Evolutionary conservation across 2,888 invertebrate species (phyloP).

Genomic region (Bombyx huttoni): DNA sequence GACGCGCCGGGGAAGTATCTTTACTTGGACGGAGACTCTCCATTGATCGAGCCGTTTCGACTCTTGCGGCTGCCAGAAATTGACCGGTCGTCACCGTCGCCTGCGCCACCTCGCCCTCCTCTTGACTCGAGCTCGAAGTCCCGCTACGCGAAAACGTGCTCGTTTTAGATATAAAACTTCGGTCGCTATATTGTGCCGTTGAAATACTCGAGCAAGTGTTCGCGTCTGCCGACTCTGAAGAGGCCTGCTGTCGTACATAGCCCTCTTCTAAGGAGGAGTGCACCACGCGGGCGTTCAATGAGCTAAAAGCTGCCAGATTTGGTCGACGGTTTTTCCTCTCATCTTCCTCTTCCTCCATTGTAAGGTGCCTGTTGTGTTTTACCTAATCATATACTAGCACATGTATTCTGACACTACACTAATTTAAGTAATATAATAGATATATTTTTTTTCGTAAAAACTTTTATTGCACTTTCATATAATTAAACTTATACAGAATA

Average conservation of each 20-base stretch:
- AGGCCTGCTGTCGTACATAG: slow-evolving; percentile 51
- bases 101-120: slow-evolving; percentile 75
- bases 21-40: slow-evolving; percentile 76
- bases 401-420: slow-evolving; percentile 34
- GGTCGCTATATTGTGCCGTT: slow-evolving; percentile 57
- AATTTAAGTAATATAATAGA: slow-evolving; percentile 40
- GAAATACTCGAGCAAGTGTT: slow-evolving; percentile 60
- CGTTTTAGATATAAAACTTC: slow-evolving; percentile 67
- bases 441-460: slow-evolving; percentile 22
- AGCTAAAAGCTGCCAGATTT: slow-evolving; percentile 47
- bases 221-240: slow-evolving; percentile 73
- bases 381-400: slow-evolving; percentile 24
- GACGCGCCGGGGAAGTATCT: slow-evolving; percentile 68
- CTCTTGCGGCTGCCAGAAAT: slow-evolving; percentile 67
- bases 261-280: slow-evolving; percentile 55
- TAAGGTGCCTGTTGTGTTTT: slow-evolving; percentile 21
- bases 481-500: slow-evolving; percentile 43
- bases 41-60: slow-evolving; percentile 78
- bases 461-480: slow-evolving; percentile 50
- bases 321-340: slow-evolving; percentile 45
- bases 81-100: slow-evolving; percentile 60
- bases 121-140: slow-evolving; percentile 79
- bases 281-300: slow-evolving; percentile 44
- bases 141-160: slow-evolving; percentile 70
- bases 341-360: slow-evolving; percentile 65